Percentiles rank a stretch among this genome's conserved stretches.
These are phyloP conservation scores for Myocastor coypus DNA, from an alignment of 2,113 vertebrate species.

Conservation along the genomic window DNA sequence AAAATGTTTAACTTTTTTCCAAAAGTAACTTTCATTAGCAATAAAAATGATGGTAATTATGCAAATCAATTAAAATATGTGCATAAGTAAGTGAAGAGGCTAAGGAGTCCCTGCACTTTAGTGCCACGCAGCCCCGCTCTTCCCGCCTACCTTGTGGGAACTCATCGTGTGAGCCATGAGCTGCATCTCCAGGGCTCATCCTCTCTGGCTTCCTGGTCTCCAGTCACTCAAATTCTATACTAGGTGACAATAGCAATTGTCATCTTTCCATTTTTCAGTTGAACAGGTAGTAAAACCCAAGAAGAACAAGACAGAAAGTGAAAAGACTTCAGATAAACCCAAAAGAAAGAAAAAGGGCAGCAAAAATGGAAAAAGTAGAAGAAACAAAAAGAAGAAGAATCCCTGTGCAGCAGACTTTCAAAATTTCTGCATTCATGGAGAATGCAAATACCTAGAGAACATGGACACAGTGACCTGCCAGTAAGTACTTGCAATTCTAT, in stretches of 20 bases:
- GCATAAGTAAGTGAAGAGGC: not conserved
- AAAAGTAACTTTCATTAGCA: not conserved
- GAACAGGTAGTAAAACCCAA: conserved; percentile 88
- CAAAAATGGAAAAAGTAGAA: conserved; percentile 82
- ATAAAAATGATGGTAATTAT: not conserved
- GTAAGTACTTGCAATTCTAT: conserved; percentile 82
- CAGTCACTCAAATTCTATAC: not conserved
- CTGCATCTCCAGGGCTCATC: not conserved
- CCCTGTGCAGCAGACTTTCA: conserved; percentile 87
- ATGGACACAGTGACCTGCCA: conserved; percentile 84
- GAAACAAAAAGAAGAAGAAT: conserved; percentile 86
- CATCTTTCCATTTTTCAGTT: conserved; percentile 79
- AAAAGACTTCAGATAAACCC: conserved; percentile 84
- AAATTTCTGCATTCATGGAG: conserved; percentile 90
- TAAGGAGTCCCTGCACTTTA: not conserved
- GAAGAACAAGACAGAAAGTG: conserved; percentile 81
- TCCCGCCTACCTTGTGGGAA: not conserved
- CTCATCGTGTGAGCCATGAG: not conserved
- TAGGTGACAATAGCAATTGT: not conserved
- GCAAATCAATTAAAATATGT: not conserved
- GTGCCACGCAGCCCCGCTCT: not conserved
- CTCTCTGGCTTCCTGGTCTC: not conserved
- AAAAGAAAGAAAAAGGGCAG: conserved; percentile 85
- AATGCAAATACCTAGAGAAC: conserved; percentile 85
- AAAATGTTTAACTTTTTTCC: conserved; percentile 44